Evolutionary conservation across 2,797 vertebrate species (phyloP), one percentile per base, ranked within the genome.

Genomic region (Acanthiza pusilla): DNA sequence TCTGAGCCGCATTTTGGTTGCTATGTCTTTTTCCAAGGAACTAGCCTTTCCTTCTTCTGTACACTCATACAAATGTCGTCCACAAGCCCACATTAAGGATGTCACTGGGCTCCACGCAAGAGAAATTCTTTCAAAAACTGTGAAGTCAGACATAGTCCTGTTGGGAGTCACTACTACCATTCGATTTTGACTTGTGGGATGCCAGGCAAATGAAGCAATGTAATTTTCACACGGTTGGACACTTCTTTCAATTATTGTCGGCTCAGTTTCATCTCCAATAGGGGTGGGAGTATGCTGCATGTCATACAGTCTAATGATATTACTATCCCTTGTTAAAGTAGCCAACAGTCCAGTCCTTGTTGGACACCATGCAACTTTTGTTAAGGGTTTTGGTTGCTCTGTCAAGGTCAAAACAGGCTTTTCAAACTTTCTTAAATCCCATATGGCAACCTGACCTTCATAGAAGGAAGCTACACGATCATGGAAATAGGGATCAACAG

Each of bases 381-480:
- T 99, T 80, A 99, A 98, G 5, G 99, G 99, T 79, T 99, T 99
- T 17, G 99, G 98, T 93, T 99, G 99, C 96, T 99, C 99, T 1
- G 98, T 99, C 80, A 99, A 97, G 1, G 99, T 99, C 84, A 99
- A 98, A 80, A 99, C 99, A 2, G 99, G 99, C 95, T 99, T 99
- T 96, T 99, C 99, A 94, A 99, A 99, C 97, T 99, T 99, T 78
- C 99, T 98, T 85, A 99, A 98, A 96, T 99, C 99, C 99, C 99
- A 99, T 97, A 99, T 99, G 67, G 99, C 99, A 95, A 99, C 99
- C 96, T 99, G 99, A 15, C 99, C 99, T 98, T 99, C 99, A 61
- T 99, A 99, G 97, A 99, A 99, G 87, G 99, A 99, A 50, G 99
- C 99, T 60, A 99, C 99, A 0, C 99, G 98, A 95, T 99, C 99